Evolutionary conservation across 2,888 invertebrate species (phyloP), one percentile per base, ranked within the genome.

Genomic region (Metellina segmentata): DNA sequence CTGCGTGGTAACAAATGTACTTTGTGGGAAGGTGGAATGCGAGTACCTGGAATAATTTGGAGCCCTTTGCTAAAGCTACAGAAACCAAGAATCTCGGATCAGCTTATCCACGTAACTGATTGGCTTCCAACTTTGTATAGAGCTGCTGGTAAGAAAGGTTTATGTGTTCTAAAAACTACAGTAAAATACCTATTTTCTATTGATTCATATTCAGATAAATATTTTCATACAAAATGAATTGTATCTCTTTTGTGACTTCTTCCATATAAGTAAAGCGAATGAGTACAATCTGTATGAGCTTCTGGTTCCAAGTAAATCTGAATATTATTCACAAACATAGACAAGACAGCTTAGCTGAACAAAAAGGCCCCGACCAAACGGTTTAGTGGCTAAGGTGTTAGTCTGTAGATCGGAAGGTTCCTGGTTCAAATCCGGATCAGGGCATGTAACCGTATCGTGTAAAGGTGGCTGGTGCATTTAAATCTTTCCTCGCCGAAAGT

Each of bases 21-120:
- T 0, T 95, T 98, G 0, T 99, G 98, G 97, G 99, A 99, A 95
- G 99, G 99, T 51, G 98, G 98, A 0, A 96, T 98, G 0, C 96
- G 98, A 69, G 98, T 97, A 5, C 97, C 97, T 0, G 97, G 96
- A 0, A 95, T 98, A 7, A 94, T 98, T 71, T 98, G 98, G 97
- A 97, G 97, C 93, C 97, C 97, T 0, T 93, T 95, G 7, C 95
- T 96, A 9, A 94, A 97, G 75, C 83, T 90, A 49, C 95, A 95
- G 4, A 95, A 96, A 82, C 95, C 95, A 0, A 96, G 97, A 49
- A 89, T 90, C n/a, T 96, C 97, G 0, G 96, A 97, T 0, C 95
- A 96, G 0, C 95, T 96, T 89, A 96, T 98, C 94, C 98, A 98
- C 94, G 96, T 98, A 61, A 96, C 96, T 2, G 98, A 99, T 95